Percentiles rank a stretch among this genome's conserved stretches.
These are phyloP conservation scores for Pterocles gutturalis DNA, from an alignment of 2,113 vertebrate genomes.

Conservation along the genomic window DNA sequence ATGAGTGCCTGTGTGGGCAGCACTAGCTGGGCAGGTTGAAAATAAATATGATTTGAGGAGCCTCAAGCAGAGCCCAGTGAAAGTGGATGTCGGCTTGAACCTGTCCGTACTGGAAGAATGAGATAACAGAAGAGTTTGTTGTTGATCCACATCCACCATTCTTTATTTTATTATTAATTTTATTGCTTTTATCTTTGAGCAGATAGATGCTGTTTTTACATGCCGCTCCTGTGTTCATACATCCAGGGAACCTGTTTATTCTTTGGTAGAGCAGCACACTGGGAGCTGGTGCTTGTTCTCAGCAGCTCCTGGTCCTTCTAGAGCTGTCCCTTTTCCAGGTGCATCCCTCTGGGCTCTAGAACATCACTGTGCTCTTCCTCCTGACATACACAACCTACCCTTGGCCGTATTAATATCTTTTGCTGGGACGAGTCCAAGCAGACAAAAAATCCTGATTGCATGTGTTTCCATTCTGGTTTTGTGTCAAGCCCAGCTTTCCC, in stretches of 20 bases:
- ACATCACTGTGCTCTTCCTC: neutral
- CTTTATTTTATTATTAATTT: neutral
- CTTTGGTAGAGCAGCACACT: neutral
- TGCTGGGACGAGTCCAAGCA: neutral
- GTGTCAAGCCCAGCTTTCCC: neutral
- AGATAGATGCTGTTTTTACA: neutral
- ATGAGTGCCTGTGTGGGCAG: rapidly evolving
- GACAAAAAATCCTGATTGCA: neutral
- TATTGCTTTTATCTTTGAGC: neutral
- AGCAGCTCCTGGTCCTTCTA: neutral
- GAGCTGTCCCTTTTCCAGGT: neutral
- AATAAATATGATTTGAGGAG: neutral
- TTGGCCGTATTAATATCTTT: neutral
- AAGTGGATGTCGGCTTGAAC: neutral
- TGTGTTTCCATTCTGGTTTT: neutral
- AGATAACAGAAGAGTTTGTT: neutral
- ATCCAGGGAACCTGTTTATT: neutral
- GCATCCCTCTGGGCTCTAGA: neutral
- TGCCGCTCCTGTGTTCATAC: neutral
- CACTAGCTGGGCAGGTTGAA: neutral
- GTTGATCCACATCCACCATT: neutral
- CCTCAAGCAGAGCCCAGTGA: neutral
- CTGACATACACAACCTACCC: neutral
- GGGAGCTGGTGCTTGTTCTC: neutral
- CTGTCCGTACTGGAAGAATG: rapidly evolving